phyloP scores from a whole-genome alignment of 2,113 vertebrate genomes.

The Pleuronectes platessa region DNA sequence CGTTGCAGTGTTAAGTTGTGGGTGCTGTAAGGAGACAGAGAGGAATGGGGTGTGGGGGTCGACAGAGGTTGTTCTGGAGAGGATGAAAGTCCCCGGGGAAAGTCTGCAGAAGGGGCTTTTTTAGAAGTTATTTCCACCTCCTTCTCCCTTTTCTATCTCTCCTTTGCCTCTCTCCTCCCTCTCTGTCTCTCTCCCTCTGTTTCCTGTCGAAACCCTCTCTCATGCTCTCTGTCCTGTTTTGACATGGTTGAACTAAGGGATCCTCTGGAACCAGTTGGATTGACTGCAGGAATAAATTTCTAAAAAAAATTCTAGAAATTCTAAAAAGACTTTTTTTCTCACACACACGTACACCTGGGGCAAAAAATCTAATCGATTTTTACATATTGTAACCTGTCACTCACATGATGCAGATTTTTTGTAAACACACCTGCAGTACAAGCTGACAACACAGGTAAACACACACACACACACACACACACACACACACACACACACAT shows the following conservation, averaged over 20 bases:
- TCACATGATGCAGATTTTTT: too few relatives aligned
- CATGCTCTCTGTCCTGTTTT: conserved; percentile 45
- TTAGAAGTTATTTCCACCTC: conserved; percentile 38
- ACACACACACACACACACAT: not conserved
- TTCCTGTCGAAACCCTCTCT: conserved; percentile 30
- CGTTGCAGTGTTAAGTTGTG: conserved; percentile 62
- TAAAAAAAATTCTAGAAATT: conserved; percentile 15
- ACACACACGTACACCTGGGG: too few relatives aligned
- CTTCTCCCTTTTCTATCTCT: not conserved
- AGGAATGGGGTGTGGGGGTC: conserved; percentile 66
- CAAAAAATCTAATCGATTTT: too few relatives aligned
- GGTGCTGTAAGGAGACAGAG: conserved; percentile 62
- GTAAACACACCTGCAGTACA: not conserved
- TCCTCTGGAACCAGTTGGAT: conserved; percentile 34
- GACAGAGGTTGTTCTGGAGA: conserved; percentile 52
- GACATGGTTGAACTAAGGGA: conserved; percentile 44
- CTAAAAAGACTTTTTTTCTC: conserved; percentile 2
- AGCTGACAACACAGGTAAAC: conserved; percentile 3
- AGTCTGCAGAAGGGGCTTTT: conserved; percentile 44
- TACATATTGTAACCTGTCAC: too few relatives aligned
- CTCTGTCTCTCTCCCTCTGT: not conserved
- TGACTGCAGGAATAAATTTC: conserved; percentile 17
- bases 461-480: not conserved
- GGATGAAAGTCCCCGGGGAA: conserved; percentile 66
- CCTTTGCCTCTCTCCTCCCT: not conserved